Conservation (phyloP, 2,888 invertebrate genomes). For the Sarcophaga subvicina region DNA sequence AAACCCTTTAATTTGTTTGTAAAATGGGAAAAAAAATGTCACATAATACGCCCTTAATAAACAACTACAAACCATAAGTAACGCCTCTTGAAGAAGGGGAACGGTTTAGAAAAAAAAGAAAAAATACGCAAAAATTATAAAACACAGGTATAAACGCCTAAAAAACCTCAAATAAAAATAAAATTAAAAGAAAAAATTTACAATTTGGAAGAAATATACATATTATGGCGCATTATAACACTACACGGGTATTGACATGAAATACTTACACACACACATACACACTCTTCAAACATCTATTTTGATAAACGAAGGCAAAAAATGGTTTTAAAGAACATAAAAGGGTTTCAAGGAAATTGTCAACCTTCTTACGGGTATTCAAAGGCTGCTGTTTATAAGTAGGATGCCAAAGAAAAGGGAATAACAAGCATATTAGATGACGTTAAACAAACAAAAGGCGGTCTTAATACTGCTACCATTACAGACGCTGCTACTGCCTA, state of each 20-base stretch:
- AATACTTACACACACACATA: not conserved
- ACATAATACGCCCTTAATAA: conserved; percentile 54
- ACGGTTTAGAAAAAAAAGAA: not conserved
- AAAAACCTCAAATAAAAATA: conserved; percentile 53
- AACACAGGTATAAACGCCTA: conserved; percentile 58
- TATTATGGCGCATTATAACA: conserved; percentile 35
- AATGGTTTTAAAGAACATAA: not conserved
- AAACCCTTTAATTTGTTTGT: too few relatives aligned
- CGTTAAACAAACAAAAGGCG: conserved; percentile 66
- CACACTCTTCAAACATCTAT: conserved; percentile 13
- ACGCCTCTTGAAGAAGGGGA: conserved; percentile 36
- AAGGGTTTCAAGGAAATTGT: conserved; percentile 65
- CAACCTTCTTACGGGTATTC: conserved; percentile 9
- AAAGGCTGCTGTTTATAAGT: not conserved
- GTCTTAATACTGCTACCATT: conserved; percentile 27
- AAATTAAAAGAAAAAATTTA: not conserved
- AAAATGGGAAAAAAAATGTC: conserved; percentile 37
- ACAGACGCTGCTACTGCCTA: not conserved
- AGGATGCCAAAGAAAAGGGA: not conserved
- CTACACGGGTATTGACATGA: not conserved
- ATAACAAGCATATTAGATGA: conserved; percentile 66
- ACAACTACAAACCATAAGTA: conserved; percentile 48
- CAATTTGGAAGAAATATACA: not conserved
- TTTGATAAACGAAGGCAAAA: conserved; percentile 8
- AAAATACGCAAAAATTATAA: not conserved